Base-by-base conservation (phyloP, 2,888 invertebrate species). In the Campaea margaritaria region DNA sequence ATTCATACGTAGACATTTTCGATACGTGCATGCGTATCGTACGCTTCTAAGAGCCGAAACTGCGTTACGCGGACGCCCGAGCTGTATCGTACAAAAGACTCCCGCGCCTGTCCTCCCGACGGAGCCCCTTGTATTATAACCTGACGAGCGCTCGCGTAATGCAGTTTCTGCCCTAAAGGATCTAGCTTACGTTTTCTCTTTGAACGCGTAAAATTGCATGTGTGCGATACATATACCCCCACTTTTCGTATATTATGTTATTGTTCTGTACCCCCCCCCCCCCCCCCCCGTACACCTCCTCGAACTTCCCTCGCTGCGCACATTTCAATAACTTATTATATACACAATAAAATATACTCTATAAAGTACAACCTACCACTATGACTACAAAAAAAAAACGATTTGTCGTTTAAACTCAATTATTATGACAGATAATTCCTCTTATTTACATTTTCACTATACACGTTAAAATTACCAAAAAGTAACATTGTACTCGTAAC, bases 341-440 rank as follows among this genome's bases (percentile, higher is more conserved):
- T 89, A 87, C 86, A 89, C 79, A 76, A 68, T 84, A 85, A 82
- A 82, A 85, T 85, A 83, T 83, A 79, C 75, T 85, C 79, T 86
- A 82, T 84, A 85, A 87, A 88, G 78, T 90, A 90, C 81, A 85
- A 79, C 85, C 88, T 91, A 91, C 81, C 65, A 67, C 88, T 89
- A 90, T 89, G 89, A 91, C 91, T 91, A 91, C 79, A 84, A 89
- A 90, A 88, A 89, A 90, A 88, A 86, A 91, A 91, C 89, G 87
- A 89, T 89, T 91, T 90, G 84, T 88, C 87, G 85, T 87, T 91
- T 89, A 90, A 86, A 85, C 84, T 85, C 84, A 86, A 65, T 89
- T 91, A 92, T 91, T 91, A 91, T 91, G 92, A 89, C 90, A 91
- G 85, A 91, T 91, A 91, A 83, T 91, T 89, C 74, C 86, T 92